phyloP scores from a whole-genome alignment of 2,113 vertebrate species.

The Helogale parvula region DNA sequence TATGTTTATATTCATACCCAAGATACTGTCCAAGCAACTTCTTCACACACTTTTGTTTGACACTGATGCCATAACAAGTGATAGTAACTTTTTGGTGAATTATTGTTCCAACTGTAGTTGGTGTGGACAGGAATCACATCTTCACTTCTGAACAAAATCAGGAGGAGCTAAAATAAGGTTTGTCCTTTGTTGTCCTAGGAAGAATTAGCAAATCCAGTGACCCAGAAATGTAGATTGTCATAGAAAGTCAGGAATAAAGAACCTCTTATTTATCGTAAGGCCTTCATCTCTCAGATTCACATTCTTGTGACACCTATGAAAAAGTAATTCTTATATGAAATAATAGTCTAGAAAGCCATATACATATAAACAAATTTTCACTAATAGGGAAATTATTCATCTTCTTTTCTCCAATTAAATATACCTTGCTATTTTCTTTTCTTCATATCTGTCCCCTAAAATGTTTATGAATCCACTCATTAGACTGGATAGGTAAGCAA shows the following conservation, averaged over 20 bases:
- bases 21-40: neutral
- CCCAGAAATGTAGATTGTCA: neutral
- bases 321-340: neutral
- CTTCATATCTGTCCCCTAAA: neutral
- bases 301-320: neutral
- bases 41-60: neutral
- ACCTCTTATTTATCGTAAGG: neutral
- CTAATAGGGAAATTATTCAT: neutral
- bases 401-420: neutral
- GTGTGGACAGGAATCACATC: neutral
- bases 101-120: neutral
- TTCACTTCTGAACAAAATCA: neutral
- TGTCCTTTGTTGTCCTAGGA: neutral
- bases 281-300: neutral
- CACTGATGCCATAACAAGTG: neutral
- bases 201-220: neutral
- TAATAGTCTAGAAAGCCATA: neutral
- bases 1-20: neutral
- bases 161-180: neutral
- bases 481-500: neutral
- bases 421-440: neutral
- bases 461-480: neutral
- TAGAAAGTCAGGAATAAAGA: neutral
- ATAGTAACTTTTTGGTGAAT: neutral
- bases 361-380: neutral